A percentile compares a stretch with the other conserved stretches of the same genome.
phyloP scores from a whole-genome alignment of 2,113 vertebrate species.

The Candoia aspera region DNA sequence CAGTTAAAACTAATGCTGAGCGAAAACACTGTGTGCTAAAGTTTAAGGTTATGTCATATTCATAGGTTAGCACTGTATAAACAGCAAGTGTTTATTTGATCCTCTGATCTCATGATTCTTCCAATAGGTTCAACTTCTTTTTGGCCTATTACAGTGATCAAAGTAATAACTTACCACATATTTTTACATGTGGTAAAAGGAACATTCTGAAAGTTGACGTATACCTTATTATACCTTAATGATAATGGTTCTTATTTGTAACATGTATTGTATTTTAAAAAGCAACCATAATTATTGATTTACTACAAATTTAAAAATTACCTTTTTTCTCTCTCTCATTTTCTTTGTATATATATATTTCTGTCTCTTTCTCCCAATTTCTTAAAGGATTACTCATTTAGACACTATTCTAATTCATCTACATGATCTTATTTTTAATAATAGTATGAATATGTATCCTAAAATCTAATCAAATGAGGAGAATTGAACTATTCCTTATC shows the following conservation, averaged over 20 bases:
- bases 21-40: not conserved
- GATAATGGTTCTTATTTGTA: not conserved
- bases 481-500: not conserved
- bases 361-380: not conserved
- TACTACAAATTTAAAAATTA: not conserved
- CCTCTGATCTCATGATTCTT: not conserved
- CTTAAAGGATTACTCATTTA: not conserved
- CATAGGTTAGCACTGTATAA: not conserved
- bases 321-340: too few relatives aligned
- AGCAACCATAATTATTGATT: not conserved
- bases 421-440: not conserved
- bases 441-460: not conserved
- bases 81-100: not conserved
- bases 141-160: not conserved
- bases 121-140: not conserved
- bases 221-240: not conserved
- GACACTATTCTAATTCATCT: not conserved
- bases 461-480: not conserved
- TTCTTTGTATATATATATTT: not conserved
- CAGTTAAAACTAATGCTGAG: not conserved
- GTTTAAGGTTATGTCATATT: not conserved
- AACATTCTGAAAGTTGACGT: not conserved
- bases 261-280: not conserved
- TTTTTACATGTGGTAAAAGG: not conserved
- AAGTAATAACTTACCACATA: not conserved